phyloP scores from a whole-genome alignment of 2,888 invertebrate species.

The Prosopocoilus inquinatus region DNA sequence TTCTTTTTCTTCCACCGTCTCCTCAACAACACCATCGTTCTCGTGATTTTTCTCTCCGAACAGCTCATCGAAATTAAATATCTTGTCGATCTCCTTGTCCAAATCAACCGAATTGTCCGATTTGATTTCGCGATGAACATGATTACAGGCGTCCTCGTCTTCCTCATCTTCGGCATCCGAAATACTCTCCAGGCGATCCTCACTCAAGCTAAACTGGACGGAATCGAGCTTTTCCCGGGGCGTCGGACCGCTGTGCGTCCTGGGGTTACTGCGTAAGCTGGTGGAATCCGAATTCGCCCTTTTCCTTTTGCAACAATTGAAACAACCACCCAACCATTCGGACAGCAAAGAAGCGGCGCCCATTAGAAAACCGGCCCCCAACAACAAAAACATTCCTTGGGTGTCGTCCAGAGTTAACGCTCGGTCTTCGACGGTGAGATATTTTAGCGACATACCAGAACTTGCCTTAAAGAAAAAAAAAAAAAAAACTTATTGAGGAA shows the following conservation, averaged over 20 bases:
- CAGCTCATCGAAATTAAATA: conserved; percentile 36
- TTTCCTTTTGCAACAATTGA: conserved; percentile 12
- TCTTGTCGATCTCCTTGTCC: conserved; percentile 34
- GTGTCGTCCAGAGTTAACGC: conserved; percentile 76
- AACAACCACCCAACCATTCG: conserved; percentile 70
- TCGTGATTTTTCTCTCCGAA: conserved; percentile 34
- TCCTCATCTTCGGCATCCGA: conserved; percentile 11
- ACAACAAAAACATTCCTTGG: conserved; percentile 77
- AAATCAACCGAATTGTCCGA: conserved; percentile 19
- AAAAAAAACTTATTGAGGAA: not conserved
- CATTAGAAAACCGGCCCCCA: conserved; percentile 67
- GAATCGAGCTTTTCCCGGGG: conserved; percentile 36
- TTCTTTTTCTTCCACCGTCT: not conserved
- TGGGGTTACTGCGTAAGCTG: conserved; percentile 42
- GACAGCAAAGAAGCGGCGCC: conserved; percentile 63
- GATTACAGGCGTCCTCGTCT: conserved; percentile 7
- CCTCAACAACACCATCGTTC: conserved; percentile 11
- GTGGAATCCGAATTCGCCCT: conserved; percentile 21
- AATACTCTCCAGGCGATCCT: conserved; percentile 8
- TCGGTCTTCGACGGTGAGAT: conserved; percentile 62
- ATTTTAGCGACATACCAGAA: conserved; percentile 50
- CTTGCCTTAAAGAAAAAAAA: conserved; percentile 52
- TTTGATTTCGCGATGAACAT: conserved; percentile 10
- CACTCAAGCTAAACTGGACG: conserved; percentile 8
- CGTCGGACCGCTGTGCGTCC: conserved; percentile 39